A percentile compares a stretch with the other conserved stretches of the same genome.
phyloP scores from a whole-genome alignment of 1,140 invertebrate species.

The Calliopsis andreniformis region DNA sequence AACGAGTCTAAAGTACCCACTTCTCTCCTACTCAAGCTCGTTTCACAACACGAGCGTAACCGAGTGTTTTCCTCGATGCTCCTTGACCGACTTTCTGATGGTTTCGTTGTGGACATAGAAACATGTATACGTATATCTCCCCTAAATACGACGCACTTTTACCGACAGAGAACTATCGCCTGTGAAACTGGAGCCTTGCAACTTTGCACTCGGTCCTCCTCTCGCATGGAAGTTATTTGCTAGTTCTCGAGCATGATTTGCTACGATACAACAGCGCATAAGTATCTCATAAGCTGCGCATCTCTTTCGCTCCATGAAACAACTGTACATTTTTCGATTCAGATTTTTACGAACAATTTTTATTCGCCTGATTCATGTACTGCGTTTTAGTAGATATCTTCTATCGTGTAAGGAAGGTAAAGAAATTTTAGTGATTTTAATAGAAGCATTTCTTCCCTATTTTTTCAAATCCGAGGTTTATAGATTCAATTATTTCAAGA shows the following conservation, averaged over 20 bases:
- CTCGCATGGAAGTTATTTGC: conserved; percentile 17
- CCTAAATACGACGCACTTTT: conserved; percentile 31
- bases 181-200: neutral
- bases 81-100: conserved; percentile 49
- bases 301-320: neutral
- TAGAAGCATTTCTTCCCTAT: too few species aligned
- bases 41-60: conserved; percentile 47
- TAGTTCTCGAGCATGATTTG: neutral
- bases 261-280: neutral
- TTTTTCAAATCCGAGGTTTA: too few species aligned
- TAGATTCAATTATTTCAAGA: too few species aligned
- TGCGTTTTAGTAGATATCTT: too few species aligned
- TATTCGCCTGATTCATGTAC: too few species aligned
- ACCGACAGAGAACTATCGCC: neutral
- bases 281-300: neutral
- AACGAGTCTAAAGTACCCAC: conserved; percentile 42
- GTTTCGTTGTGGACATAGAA: conserved; percentile 33
- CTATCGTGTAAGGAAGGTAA: too few species aligned
- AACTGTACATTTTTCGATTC: too few species aligned
- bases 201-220: neutral
- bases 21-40: conserved; percentile 42
- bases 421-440: too few species aligned
- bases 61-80: conserved; percentile 47
- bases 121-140: neutral
- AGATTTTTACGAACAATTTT: neutral